A percentile compares a stretch with the other conserved stretches of the same genome.
phyloP scores from a whole-genome alignment of 2,888 invertebrate species.

The Lithodes maja region DNA sequence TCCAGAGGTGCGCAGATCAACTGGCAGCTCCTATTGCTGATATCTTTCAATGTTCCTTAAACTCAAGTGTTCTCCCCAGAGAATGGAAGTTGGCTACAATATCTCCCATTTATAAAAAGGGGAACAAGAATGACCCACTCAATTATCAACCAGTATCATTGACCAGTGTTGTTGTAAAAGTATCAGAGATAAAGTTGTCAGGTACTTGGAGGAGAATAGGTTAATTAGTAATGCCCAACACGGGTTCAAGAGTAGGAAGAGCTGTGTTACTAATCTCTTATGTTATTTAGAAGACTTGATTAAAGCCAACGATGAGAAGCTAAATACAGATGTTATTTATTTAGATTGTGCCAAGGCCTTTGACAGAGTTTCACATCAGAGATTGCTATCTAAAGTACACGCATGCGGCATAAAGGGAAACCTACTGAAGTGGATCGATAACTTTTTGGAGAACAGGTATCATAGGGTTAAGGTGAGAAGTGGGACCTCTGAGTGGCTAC shows the following conservation, averaged over 20 bases:
- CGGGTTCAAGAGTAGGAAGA: conserved; percentile 18
- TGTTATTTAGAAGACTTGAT: conserved; percentile 30
- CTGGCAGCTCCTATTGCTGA: neutral
- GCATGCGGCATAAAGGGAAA: neutral
- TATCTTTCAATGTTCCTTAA: neutral
- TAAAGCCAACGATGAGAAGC: conserved; percentile 2
- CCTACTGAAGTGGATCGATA: conserved; percentile 8
- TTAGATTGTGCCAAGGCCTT: conserved; percentile 29
- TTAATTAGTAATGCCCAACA: too few relatives aligned
- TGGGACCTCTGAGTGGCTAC: neutral
- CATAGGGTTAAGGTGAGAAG: conserved; percentile 6
- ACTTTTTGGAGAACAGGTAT: conserved; percentile 7
- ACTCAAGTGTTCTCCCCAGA: conserved; percentile 23
- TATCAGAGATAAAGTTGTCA: too few relatives aligned
- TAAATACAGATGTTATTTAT: conserved; percentile 24
- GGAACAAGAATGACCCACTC: too few relatives aligned
- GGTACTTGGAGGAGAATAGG: too few relatives aligned
- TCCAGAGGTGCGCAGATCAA: neutral
- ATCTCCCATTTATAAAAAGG: conserved; percentile 31
- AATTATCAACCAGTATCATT: too few relatives aligned
- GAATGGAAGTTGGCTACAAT: conserved; percentile 38
- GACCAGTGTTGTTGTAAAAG: too few relatives aligned
- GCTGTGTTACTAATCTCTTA: conserved; percentile 27
- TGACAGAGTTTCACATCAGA: conserved; percentile 25
- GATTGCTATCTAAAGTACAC: neutral